Evolutionary conservation across 30 jellyfish, hydroid and myxozoan species (phyloP), one percentile per base, ranked within the genome.

Genomic region (Aurelia coerulea): DNA sequence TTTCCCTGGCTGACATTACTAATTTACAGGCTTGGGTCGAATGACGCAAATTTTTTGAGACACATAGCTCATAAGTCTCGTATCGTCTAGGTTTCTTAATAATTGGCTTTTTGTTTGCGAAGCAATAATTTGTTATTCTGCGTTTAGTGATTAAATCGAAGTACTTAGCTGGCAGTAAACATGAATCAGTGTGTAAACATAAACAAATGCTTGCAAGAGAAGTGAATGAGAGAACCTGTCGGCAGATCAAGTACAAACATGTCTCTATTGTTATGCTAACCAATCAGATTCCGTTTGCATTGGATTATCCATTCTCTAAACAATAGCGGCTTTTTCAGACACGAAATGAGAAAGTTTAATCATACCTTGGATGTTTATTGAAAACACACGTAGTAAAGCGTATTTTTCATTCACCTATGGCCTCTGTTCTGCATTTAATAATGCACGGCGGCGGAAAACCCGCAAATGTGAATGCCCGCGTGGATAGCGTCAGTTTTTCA

Each of bases 231-330:
- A 23, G 59, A 58, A 65, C 89, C 80, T 46, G 89, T 79, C 89
- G 89, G 80, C 50, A 79, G 59, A 31, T 29, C 50, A 70, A 79
- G 78, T 53, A 49, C 80, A 79, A 79, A 79, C 68, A 41, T 19
- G 17, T 4, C 33, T 46, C 80, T 49, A 79, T 79, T 79, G 89
- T 79, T 54, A 58, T 34, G 34, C 67, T 75, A 63, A 65, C 89
- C 89, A 79, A 79, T 79, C 89, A 65, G 4, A 39, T 65, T 79
- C 72, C 60, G 81, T 79, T 79, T 65, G 89, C 64, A 79, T 71
- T 79, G 73, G 80, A 79, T 79, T 79, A 79, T 74, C 74, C 68
- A 41, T 79, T 79, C 52, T 74, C 74, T 50, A 53, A 65, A 79
- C 60, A 79, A 32, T 65, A 51, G 89, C 89, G 89, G 89, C 80